Conservation (phyloP, 2,888 invertebrate genomes). For the Aleiodes leptofemur region DNA sequence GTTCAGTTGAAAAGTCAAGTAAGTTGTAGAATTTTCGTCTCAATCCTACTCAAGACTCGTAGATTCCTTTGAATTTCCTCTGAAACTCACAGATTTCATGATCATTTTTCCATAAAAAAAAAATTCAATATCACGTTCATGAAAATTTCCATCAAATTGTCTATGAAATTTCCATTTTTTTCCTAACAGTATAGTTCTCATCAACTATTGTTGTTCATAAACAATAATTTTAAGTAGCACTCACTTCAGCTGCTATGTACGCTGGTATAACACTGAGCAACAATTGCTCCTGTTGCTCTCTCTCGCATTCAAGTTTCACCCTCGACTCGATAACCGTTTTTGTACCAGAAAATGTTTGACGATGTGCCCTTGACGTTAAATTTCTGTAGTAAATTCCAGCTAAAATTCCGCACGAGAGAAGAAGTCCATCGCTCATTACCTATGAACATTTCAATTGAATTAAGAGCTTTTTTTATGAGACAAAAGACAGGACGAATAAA, state of each 20-base stretch:
- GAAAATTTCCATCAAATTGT: too few species aligned
- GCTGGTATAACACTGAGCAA: conserved; percentile 95
- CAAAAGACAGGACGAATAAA: too few species aligned
- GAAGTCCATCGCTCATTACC: conserved; percentile 86
- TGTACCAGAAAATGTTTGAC: conserved; percentile 92
- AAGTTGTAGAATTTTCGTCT: too few species aligned
- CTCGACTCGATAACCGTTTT: conserved; percentile 93
- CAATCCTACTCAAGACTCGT: too few species aligned
- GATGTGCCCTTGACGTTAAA: conserved; percentile 90
- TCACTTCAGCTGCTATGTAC: conserved; percentile 95
- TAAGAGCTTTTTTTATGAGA: too few species aligned
- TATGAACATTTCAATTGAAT: conserved; percentile 66
- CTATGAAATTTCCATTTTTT: too few species aligned
- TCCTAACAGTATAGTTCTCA: neutral
- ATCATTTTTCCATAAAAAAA: too few species aligned
- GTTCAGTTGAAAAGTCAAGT: too few species aligned
- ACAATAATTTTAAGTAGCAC: conserved; percentile 57
- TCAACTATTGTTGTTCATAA: neutral
- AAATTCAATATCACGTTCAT: too few species aligned
- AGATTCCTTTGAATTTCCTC: too few species aligned
- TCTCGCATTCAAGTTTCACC: conserved; percentile 93
- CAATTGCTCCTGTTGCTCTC: conserved; percentile 94
- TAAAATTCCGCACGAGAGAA: conserved; percentile 86
- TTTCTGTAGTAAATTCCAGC: conserved; percentile 93
- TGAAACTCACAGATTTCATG: too few species aligned